Percentiles rank a stretch among this genome's conserved stretches.
Conservation (phyloP, 2,888 invertebrate species). For the Lepidocyrtoides sp. region DNA sequence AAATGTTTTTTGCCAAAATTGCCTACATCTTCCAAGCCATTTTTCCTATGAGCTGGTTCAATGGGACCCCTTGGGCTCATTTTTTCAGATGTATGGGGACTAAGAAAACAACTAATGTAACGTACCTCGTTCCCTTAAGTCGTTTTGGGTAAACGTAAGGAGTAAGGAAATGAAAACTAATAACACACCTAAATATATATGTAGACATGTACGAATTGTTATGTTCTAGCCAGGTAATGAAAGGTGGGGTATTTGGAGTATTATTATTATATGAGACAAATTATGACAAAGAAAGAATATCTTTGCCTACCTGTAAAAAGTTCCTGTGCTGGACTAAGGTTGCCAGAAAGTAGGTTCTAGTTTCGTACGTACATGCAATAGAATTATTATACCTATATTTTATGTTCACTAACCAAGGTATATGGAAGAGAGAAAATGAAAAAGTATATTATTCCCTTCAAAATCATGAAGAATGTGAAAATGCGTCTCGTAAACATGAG, state of each 20-base stretch:
- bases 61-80: conserved; percentile 51
- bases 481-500: background rate
- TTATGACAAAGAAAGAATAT: too few species aligned
- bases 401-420: too few species aligned
- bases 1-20: conserved; percentile 59
- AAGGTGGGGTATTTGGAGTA: too few species aligned
- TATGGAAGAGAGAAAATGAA: too few species aligned
- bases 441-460: too few species aligned
- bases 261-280: too few species aligned
- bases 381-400: too few species aligned
- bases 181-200: too few species aligned
- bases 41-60: conserved; percentile 53
- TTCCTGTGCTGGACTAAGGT: too few species aligned
- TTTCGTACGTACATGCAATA: too few species aligned
- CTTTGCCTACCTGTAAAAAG: too few species aligned
- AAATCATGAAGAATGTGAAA: background rate
- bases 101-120: conserved; percentile 53
- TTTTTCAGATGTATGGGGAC: conserved; percentile 39
- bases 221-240: background rate
- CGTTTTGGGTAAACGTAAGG: background rate
- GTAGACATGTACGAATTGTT: background rate
- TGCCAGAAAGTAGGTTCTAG: too few species aligned
- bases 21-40: conserved; percentile 49
- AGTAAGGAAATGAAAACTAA: background rate
- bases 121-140: conserved; percentile 4